Base-by-base conservation (phyloP, 2,888 invertebrate species). In the Aquatica leii region DNA sequence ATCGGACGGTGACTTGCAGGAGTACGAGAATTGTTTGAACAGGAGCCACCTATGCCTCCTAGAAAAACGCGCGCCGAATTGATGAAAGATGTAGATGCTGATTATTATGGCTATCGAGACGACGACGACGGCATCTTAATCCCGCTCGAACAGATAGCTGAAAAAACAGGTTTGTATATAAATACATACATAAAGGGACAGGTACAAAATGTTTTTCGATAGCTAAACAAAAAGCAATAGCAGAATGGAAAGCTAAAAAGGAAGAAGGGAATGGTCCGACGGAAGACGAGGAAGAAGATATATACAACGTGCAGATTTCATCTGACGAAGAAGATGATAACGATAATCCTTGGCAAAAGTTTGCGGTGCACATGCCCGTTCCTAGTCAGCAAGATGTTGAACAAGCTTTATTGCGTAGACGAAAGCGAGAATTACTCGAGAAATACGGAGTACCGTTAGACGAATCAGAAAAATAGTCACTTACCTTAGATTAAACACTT, bases 41-140 rank as follows among this genome's bases (percentile, higher is more conserved):
- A 97, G 79, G 95, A 95, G 79, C 94, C 97, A 8, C 95, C 95
- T 11, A 90, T 93, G 54, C 92, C 94, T 3, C 92, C 94, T 11
- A 86, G 96, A 18, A 95, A 96, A 82, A 96, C 97, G 0, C 88
- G 98, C 55, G 96, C 94, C 0, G 98, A 99, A 80, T 85, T 99
- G 53, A 98, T 98, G 97, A 92, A 95, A 72, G 94, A 98, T 77
- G 95, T 99, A 37, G 98, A 99, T 83, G 98, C 98, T 0, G 97
- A 97, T 82, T 99, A 99, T 83, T 99, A 99, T 82, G 99, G 99
- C 0, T 98, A 97, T 81, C 84, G 97, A 74, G 99, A 99, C 81
- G 99, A 99, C 74, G 99, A 99, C 77, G 99, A 99, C 80, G 98
- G 98, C 0, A 88, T 98, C 54, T 84, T 99, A 46, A 84, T 94